Evolutionary conservation across 23 tunicate species (phyloP).

Genomic region (Phallusia fumigata): DNA sequence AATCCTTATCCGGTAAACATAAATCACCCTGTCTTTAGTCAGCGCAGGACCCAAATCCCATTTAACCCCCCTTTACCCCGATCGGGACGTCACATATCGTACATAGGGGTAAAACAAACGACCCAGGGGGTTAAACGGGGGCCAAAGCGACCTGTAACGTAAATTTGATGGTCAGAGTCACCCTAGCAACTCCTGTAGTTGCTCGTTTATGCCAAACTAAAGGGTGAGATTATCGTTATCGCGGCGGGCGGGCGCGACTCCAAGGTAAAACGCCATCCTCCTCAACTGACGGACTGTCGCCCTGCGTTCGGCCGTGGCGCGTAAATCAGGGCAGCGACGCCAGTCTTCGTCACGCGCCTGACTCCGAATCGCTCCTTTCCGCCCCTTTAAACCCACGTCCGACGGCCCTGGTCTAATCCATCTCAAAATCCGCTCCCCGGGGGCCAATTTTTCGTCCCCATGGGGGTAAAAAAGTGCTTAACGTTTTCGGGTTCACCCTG

Average conservation of each 20-base stretch:
- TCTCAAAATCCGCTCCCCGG: not conserved
- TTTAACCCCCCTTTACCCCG: not conserved
- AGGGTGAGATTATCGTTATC: not conserved
- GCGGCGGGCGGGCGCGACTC: not conserved
- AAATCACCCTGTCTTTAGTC: no score
- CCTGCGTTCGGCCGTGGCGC: not conserved
- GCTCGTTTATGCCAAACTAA: not conserved
- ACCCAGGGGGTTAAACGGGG: not conserved
- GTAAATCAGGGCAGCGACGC: conserved; percentile 4
- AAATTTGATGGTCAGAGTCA: not conserved
- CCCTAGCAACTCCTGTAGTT: not conserved
- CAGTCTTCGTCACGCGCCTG: not conserved
- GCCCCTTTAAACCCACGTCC: conserved; percentile 12
- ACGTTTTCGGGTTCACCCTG: not conserved
- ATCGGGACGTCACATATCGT: not conserved
- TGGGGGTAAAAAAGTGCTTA: no score
- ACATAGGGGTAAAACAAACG: not conserved
- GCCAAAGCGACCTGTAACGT: not conserved
- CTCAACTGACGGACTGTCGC: not conserved
- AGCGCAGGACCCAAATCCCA: not conserved
- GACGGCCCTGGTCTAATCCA: not conserved
- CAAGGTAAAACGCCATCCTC: not conserved
- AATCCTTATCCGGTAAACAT: no score
- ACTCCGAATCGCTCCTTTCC: not conserved
- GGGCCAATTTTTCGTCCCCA: not conserved